phyloP scores from a whole-genome alignment of 2,797 vertebrate species.

The Thamnophis elegans region DNA sequence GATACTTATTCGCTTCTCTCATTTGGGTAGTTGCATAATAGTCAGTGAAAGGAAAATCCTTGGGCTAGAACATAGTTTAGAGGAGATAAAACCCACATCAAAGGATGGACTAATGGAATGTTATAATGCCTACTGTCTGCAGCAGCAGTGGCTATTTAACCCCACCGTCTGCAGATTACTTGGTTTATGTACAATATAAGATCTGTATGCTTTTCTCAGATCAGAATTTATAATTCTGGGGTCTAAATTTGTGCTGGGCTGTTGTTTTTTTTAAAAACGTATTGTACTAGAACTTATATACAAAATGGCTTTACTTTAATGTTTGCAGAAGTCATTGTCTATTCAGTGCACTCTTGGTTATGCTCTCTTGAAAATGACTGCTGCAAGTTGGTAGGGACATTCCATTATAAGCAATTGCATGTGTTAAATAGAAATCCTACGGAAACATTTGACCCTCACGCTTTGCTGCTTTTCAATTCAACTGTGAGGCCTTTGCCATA shows the following conservation, averaged over 20 bases:
- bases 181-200: slow-evolving; percentile 41
- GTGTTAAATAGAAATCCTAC: slow-evolving; percentile 58
- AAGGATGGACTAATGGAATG: slow-evolving; percentile 59
- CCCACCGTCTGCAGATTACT: slow-evolving; percentile 53
- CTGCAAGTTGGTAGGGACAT: slow-evolving; percentile 48
- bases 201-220: slow-evolving; percentile 34
- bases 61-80: slow-evolving; percentile 57
- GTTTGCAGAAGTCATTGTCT: background rate
- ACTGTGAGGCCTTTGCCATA: slow-evolving; percentile 37
- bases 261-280: slow-evolving; percentile 3
- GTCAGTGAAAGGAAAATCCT: slow-evolving; percentile 36
- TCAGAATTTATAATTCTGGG: background rate
- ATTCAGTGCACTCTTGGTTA: background rate
- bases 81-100: slow-evolving; percentile 62
- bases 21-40: slow-evolving; percentile 24
- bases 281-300: background rate
- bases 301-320: slow-evolving; percentile 24
- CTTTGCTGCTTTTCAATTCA: slow-evolving; percentile 60
- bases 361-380: background rate
- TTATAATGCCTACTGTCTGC: slow-evolving; percentile 59
- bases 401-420: slow-evolving; percentile 52
- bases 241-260: slow-evolving; percentile 45
- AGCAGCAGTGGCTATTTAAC: slow-evolving; percentile 53
- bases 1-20: background rate
- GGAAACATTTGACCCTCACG: slow-evolving; percentile 64